These are phyloP conservation scores for Ciconia stormi DNA, from an alignment of 2,113 vertebrate species.

Conservation along the genomic window DNA sequence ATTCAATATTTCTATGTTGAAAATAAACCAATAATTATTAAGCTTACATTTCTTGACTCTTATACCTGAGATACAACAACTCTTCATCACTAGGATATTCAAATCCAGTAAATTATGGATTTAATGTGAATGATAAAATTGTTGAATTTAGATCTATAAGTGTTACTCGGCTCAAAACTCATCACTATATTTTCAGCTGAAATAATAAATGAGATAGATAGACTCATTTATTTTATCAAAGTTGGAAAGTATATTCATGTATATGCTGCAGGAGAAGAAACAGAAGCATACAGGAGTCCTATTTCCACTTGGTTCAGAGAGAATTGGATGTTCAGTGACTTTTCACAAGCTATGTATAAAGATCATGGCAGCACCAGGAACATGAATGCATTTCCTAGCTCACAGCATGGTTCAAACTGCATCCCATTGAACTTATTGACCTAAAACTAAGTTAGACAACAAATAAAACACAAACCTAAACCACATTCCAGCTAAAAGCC, in stretches of 20 bases:
- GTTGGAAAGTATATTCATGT: not conserved
- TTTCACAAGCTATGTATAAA: not conserved
- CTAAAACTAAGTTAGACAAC: not conserved
- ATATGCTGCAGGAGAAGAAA: not conserved
- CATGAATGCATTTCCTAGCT: not conserved
- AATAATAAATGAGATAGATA: not conserved
- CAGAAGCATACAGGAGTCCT: not conserved
- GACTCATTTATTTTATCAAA: not conserved
- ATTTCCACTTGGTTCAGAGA: not conserved
- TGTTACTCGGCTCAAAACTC: not conserved
- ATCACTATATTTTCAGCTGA: not conserved
- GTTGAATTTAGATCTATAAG: not conserved
- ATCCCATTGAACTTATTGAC: not conserved
- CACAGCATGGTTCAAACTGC: not conserved
- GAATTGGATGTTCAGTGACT: not conserved
- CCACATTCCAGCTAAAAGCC: not conserved
- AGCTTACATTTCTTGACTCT: not conserved
- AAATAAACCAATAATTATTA: not conserved
- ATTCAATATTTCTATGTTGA: not conserved
- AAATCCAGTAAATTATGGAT: not conserved
- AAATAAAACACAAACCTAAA: not conserved
- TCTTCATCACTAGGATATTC: not conserved
- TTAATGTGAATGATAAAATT: not conserved
- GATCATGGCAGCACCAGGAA: not conserved
- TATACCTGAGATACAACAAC: not conserved